These are phyloP conservation scores for Drosophila percnosoma DNA, from an alignment of 2,888 invertebrate species.

Conservation along the genomic window DNA sequence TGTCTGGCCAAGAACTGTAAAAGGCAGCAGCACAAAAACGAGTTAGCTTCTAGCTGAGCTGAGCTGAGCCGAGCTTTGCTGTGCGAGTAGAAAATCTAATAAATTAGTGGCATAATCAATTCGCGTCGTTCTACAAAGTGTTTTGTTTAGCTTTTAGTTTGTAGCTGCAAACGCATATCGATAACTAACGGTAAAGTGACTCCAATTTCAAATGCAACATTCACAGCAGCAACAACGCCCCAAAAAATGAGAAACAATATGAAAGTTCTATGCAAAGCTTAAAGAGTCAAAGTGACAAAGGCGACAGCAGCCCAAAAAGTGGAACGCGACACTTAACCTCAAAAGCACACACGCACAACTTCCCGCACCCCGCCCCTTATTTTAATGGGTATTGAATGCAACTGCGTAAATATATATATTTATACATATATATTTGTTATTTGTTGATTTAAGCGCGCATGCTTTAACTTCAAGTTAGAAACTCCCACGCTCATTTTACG, in stretches of 20 bases:
- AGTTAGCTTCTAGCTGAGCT: constrained; percentile 31
- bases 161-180: constrained; percentile 32
- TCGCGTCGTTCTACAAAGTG: constrained; percentile 56
- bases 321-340: constrained; percentile 70
- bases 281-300: constrained; percentile 56
- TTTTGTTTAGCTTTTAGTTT: not conserved
- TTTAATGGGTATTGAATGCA: constrained; percentile 15
- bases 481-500: constrained; percentile 63
- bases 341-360: constrained; percentile 13
- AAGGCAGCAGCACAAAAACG: constrained; percentile 54
- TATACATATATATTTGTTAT: constrained; percentile 30
- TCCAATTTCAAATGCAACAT: constrained; percentile 33
- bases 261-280: constrained; percentile 34
- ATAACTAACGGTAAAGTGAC: constrained; percentile 52
- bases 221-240: constrained; percentile 45
- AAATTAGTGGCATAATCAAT: constrained; percentile 75
- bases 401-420: constrained; percentile 29
- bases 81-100: constrained; percentile 62
- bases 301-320: constrained; percentile 50
- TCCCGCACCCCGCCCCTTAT: not conserved
- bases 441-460: constrained; percentile 46
- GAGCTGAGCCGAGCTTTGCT: not conserved
- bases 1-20: constrained; percentile 60
- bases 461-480: constrained; percentile 37
- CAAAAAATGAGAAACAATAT: constrained; percentile 24